Percentiles rank a stretch among this genome's conserved stretches.
phyloP scores from a whole-genome alignment of 2,113 vertebrate genomes.

The Edolisoma coerulescens region DNA sequence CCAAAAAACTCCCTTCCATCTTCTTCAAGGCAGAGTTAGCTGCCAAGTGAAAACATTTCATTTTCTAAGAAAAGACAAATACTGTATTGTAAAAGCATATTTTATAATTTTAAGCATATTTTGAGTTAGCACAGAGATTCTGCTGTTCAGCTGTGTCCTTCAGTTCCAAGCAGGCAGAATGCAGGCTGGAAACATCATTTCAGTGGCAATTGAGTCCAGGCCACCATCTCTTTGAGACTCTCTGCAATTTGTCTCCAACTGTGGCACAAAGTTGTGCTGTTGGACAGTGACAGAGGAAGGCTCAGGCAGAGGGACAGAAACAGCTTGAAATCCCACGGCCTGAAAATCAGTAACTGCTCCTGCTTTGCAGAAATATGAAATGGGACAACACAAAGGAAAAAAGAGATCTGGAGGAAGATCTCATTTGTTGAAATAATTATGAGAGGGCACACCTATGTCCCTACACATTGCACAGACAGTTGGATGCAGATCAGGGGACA shows the following conservation, averaged over 20 bases:
- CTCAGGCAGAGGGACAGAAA: not conserved
- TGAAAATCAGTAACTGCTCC: not conserved
- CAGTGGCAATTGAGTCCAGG: not conserved
- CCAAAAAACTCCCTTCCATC: not conserved
- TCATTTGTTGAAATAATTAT: not conserved
- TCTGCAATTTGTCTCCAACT: not conserved
- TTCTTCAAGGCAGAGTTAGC: not conserved
- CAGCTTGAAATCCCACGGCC: not conserved
- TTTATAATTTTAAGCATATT: not conserved
- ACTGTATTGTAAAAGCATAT: not conserved
- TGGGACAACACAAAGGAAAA: fast-evolving
- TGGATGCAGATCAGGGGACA: not conserved
- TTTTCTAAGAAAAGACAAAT: not conserved
- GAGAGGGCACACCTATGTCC: not conserved
- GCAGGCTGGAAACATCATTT: not conserved
- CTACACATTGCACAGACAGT: not conserved
- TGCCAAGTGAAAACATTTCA: not conserved
- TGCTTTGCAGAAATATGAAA: not conserved
- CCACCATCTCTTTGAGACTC: not conserved
- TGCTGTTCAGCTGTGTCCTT: not conserved
- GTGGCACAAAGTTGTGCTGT: not conserved
- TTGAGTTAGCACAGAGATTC: not conserved
- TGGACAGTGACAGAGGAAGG: not conserved
- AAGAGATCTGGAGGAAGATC: not conserved
- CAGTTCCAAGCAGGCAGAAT: not conserved